These are phyloP conservation scores for Melinaea menophilus DNA, from an alignment of 2,888 invertebrate genomes.

Conservation along the genomic window DNA sequence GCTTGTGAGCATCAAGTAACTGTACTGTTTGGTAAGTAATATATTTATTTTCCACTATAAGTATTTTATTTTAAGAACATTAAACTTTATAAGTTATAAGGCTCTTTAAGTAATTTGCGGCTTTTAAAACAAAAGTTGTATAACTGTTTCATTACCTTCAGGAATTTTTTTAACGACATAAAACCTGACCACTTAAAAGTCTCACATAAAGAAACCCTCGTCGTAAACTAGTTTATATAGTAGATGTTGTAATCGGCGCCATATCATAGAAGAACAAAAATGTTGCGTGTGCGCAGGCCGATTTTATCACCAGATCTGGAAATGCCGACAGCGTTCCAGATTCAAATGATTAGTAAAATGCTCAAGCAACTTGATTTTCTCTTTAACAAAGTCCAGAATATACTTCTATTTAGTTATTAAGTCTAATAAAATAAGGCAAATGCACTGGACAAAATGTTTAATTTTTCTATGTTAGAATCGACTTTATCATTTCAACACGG, in stretches of 20 bases:
- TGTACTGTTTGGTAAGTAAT: too few species aligned
- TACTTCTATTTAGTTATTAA: not conserved
- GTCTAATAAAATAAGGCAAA: not conserved
- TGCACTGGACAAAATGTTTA: too few species aligned
- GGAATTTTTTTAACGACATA: not conserved
- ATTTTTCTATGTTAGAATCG: too few species aligned
- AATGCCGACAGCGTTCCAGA: constrained; percentile 35
- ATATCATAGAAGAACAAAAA: constrained; percentile 30
- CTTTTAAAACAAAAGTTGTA: too few species aligned
- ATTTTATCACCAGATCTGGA: constrained; percentile 36
- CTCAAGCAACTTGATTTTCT: constrained; percentile 20
- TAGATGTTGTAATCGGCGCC: constrained; percentile 19
- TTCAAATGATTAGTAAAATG: constrained; percentile 28
- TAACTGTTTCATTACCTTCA: too few species aligned
- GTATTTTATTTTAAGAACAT: too few species aligned
- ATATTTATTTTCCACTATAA: too few species aligned
- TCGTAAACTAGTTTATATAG: constrained; percentile 25
- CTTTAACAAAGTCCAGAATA: constrained; percentile 18
- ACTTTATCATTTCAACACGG: too few species aligned
- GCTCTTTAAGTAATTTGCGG: too few species aligned
- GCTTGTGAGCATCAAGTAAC: too few species aligned
- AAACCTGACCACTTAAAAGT: constrained; percentile 16
- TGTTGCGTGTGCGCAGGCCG: constrained; percentile 35
- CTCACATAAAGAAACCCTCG: constrained; percentile 20
- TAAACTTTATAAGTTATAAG: too few species aligned